Evolutionary conservation across 2,797 vertebrate genomes (phyloP).

Genomic region (Danio aesculapii): DNA sequence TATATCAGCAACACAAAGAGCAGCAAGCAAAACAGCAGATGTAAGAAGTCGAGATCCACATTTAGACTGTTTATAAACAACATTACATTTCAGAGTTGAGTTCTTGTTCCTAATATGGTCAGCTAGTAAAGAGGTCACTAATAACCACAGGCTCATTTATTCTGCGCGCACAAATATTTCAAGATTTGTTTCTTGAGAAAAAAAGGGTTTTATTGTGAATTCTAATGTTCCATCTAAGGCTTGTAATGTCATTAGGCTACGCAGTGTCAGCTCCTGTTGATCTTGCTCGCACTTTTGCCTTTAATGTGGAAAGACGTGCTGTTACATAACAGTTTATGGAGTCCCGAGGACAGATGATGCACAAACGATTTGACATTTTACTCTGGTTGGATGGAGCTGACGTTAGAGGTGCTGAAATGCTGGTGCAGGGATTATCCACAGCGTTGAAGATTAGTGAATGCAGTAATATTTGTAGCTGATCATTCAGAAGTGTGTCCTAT

Average conservation of each 20-base stretch:
- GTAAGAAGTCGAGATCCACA: neutral
- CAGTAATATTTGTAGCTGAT: neutral
- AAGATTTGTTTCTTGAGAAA: neutral
- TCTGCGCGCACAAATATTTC: neutral
- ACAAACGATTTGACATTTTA: constrained; percentile 49
- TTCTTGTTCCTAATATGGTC: constrained; percentile 23
- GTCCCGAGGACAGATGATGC: constrained; percentile 28
- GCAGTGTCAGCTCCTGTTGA: neutral
- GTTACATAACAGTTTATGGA: constrained; percentile 45
- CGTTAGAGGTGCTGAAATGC: constrained; percentile 17
- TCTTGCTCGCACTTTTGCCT: constrained; percentile 1
- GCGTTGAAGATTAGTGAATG: neutral
- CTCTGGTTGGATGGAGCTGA: constrained; percentile 22
- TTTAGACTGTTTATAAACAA: constrained; percentile 34
- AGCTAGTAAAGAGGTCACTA: neutral
- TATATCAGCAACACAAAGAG: constrained; percentile 26
- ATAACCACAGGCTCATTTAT: constrained; percentile 4
- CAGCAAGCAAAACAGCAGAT: constrained; percentile 5
- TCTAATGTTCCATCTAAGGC: neutral
- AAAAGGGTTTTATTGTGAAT: neutral
- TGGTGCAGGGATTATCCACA: neutral
- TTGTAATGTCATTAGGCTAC: neutral
- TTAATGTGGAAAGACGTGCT: constrained; percentile 15
- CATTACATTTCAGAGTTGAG: neutral
- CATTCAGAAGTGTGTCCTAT: neutral